Conservation (phyloP, 2,113 vertebrate genomes). For the Neogobius melanostomus region DNA sequence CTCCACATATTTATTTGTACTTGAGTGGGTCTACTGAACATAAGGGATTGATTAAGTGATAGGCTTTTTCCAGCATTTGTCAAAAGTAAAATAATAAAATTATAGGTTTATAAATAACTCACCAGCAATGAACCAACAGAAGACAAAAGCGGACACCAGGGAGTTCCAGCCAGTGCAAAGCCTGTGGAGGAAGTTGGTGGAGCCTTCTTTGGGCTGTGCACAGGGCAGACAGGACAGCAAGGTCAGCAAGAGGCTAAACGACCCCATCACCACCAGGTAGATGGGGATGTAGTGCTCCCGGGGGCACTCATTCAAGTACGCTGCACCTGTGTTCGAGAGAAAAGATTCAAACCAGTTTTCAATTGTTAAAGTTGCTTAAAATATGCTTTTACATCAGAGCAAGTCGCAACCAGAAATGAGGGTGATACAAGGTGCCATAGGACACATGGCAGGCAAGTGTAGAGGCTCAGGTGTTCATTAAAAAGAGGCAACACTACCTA, state of each 20-base stretch:
- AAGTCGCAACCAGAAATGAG: too few relatives aligned
- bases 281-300: slow-evolving; percentile 68
- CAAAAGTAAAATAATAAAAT: not conserved
- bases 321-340: slow-evolving; percentile 47
- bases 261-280: slow-evolving; percentile 70
- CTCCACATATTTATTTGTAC: too few relatives aligned
- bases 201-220: not conserved
- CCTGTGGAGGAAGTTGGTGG: not conserved
- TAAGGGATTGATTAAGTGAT: too few relatives aligned
- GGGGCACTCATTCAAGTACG: slow-evolving; percentile 66
- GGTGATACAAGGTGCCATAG: too few relatives aligned
- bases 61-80: too few relatives aligned
- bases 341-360: not conserved
- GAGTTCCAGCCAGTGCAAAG: slow-evolving; percentile 36
- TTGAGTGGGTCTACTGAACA: too few relatives aligned
- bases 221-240: slow-evolving; percentile 62
- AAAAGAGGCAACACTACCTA: too few relatives aligned
- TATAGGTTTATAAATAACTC: slow-evolving; percentile 25
- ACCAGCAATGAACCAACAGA: slow-evolving; percentile 76
- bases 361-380: not conserved
- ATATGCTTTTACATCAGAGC: too few relatives aligned
- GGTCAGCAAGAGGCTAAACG: slow-evolving; percentile 44
- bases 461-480: too few relatives aligned
- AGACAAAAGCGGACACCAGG: slow-evolving; percentile 46
- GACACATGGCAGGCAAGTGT: too few relatives aligned